Conservation (phyloP, 1,140 invertebrate genomes). For the Drosophila guanche region DNA sequence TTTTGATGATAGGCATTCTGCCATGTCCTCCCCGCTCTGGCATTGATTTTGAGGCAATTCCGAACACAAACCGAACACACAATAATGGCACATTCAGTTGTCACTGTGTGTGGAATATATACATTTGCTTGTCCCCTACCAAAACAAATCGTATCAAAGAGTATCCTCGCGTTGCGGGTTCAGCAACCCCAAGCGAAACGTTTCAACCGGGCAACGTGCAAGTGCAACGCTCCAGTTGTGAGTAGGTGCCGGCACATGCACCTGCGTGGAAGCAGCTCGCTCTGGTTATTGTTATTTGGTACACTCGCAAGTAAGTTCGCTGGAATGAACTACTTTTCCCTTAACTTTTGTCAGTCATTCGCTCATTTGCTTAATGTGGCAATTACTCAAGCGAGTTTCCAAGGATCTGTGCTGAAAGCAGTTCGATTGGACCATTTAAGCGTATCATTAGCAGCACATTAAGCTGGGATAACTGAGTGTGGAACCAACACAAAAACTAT, state of each 20-base stretch:
- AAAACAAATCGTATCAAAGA: too few relatives aligned
- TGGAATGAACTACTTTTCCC: too few relatives aligned
- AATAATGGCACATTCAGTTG: constrained; percentile 46
- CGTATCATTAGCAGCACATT: constrained; percentile 31
- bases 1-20: constrained; percentile 40
- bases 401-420: constrained; percentile 50
- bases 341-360: constrained; percentile 33
- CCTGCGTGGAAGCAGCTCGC: too few relatives aligned
- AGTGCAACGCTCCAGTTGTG: too few relatives aligned
- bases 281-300: too few relatives aligned
- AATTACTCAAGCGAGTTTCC: constrained; percentile 60
- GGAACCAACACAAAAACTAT: constrained; percentile 7
- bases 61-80: constrained; percentile 2
- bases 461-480: constrained; percentile 17
- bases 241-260: too few relatives aligned
- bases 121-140: too few relatives aligned
- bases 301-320: too few relatives aligned
- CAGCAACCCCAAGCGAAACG: constrained; percentile 5
- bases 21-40: not conserved
- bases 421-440: constrained; percentile 63
- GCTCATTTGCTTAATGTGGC: constrained; percentile 4
- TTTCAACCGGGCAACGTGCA: too few relatives aligned
- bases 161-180: constrained; percentile 1
- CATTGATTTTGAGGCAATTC: constrained; percentile 55
- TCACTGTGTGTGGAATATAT: constrained; percentile 6